A percentile compares a stretch with the other conserved stretches of the same genome.
These are phyloP conservation scores for Cyclopterus lumpus DNA, from an alignment of 2,797 vertebrate species.

Conservation along the genomic window DNA sequence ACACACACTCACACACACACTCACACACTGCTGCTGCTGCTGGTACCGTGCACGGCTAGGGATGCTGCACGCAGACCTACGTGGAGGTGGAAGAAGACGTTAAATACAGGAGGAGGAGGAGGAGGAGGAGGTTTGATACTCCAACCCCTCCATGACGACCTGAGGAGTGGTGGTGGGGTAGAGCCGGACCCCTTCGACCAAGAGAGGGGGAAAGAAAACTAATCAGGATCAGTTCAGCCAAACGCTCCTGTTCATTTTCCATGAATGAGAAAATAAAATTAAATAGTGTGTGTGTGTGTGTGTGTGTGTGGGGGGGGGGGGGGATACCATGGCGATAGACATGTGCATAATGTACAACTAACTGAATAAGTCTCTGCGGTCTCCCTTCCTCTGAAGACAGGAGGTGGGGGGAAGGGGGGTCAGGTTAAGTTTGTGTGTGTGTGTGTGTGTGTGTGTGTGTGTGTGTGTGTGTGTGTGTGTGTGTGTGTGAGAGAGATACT, in stretches of 20 bases:
- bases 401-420: neutral
- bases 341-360: constrained; percentile 32
- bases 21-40: constrained; percentile 39
- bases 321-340: constrained; percentile 34
- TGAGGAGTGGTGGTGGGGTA: constrained; percentile 63
- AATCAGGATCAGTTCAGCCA: constrained; percentile 41
- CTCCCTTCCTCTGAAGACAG: constrained; percentile 47
- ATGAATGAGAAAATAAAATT: neutral
- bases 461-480: constrained; percentile 49
- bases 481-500: constrained; percentile 48
- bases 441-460: constrained; percentile 53
- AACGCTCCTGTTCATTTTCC: constrained; percentile 29
- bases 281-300: too few species aligned
- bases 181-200: constrained; percentile 48
- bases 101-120: neutral
- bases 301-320: constrained; percentile 32
- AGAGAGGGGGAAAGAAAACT: too few species aligned
- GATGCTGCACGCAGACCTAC: constrained; percentile 25
- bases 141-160: constrained; percentile 64
- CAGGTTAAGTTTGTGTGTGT: constrained; percentile 67
- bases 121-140: constrained; percentile 50
- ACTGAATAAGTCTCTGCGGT: constrained; percentile 44
- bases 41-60: constrained; percentile 24
- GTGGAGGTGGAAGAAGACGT: constrained; percentile 5
- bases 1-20: constrained; percentile 40